Evolutionary conservation across 2,888 invertebrate species (phyloP).

Genomic region (Boloria selene): DNA sequence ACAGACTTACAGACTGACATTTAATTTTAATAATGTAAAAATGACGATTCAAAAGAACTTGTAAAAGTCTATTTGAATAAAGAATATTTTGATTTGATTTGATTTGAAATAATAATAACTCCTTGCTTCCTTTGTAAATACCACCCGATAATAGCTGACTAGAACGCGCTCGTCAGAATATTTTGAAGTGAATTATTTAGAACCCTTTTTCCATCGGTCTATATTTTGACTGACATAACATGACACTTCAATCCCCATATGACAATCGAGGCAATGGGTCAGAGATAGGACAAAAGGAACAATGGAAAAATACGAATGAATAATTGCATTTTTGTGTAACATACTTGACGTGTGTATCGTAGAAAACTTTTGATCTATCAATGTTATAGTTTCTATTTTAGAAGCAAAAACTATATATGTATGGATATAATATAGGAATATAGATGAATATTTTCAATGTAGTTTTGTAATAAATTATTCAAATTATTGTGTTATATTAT

Average conservation of each 20-base stretch:
- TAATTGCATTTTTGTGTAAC: slow-evolving; percentile 16
- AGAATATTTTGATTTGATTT: too few relatives aligned
- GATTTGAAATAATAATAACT: too few relatives aligned
- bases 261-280: slow-evolving; percentile 14
- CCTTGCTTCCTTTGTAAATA: too few relatives aligned
- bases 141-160: not conserved
- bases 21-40: too few relatives aligned
- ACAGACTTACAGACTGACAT: too few relatives aligned
- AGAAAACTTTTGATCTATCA: slow-evolving; percentile 3
- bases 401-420: not conserved
- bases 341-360: slow-evolving; percentile 2
- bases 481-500: too few relatives aligned
- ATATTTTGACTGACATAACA: slow-evolving; percentile 15
- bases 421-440: too few relatives aligned
- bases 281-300: slow-evolving; percentile 8
- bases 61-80: too few relatives aligned
- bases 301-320: slow-evolving; percentile 1
- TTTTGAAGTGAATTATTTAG: not conserved
- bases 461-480: too few relatives aligned
- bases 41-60: too few relatives aligned
- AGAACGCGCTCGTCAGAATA: not conserved
- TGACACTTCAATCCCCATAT: slow-evolving; percentile 16
- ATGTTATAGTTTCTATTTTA: not conserved
- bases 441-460: too few relatives aligned
- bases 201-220: not conserved